Percentiles rank a stretch among this genome's conserved stretches.
Evolutionary conservation across 2,888 invertebrate species (phyloP).

Genomic region (Aplocera efformata): DNA sequence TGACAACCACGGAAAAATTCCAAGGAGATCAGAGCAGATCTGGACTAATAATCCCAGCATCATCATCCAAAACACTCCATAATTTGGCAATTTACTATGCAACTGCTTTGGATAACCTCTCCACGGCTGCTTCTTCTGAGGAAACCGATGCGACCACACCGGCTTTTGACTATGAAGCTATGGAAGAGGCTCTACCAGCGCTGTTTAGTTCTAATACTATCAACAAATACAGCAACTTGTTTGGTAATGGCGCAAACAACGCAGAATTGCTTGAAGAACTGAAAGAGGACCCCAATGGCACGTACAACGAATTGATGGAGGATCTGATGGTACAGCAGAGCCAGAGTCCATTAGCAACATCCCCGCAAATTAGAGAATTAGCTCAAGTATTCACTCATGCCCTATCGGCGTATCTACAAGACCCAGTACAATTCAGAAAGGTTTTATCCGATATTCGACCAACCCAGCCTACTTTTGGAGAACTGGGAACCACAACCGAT

Average conservation of each 20-base stretch:
- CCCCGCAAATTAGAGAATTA: constrained; percentile 86
- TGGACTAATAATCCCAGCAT: constrained; percentile 85
- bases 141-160: constrained; percentile 55
- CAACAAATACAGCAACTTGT: constrained; percentile 80
- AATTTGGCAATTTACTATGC: constrained; percentile 91
- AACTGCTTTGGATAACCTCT: constrained; percentile 82
- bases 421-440: constrained; percentile 89
- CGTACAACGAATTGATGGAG: constrained; percentile 67
- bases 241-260: constrained; percentile 54
- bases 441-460: constrained; percentile 88
- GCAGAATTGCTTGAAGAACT: constrained; percentile 63
- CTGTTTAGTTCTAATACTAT: constrained; percentile 84
- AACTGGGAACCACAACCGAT: constrained; percentile 58
- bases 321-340: constrained; percentile 83
- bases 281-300: constrained; percentile 63
- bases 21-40: constrained; percentile 74
- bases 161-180: constrained; percentile 55
- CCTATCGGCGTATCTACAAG: constrained; percentile 89
- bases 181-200: constrained; percentile 77
- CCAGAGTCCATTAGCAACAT: constrained; percentile 81
- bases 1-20: constrained; percentile 65
- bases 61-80: constrained; percentile 88
- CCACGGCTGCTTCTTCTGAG: constrained; percentile 60
- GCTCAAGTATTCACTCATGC: constrained; percentile 93
- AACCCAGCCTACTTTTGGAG: constrained; percentile 85